phyloP scores from a whole-genome alignment of 2,888 invertebrate genomes.

The Loripinus fragilis region DNA sequence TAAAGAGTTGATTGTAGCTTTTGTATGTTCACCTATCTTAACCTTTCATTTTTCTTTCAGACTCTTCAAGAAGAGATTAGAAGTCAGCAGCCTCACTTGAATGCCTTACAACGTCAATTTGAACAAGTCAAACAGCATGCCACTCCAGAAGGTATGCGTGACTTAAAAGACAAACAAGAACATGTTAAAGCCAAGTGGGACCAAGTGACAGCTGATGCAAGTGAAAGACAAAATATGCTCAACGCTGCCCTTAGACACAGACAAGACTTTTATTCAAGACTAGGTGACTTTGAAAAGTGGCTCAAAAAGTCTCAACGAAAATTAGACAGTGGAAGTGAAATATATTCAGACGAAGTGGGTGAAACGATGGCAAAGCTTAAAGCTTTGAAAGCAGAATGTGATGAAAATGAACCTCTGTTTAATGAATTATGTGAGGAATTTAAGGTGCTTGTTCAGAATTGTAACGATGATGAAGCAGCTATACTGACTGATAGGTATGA shows the following conservation, averaged over 20 bases:
- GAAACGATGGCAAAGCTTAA: conserved; percentile 89
- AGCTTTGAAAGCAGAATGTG: conserved; percentile 92
- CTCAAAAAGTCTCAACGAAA: conserved; percentile 84
- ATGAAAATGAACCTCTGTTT: conserved; percentile 91
- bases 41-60: too few species aligned
- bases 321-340: conserved; percentile 90
- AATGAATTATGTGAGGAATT: conserved; percentile 92
- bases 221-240: conserved; percentile 87
- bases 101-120: conserved; percentile 72
- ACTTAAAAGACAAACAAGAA: conserved; percentile 89
- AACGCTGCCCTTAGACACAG: conserved; percentile 74
- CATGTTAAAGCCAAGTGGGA: conserved; percentile 92
- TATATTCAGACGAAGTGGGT: conserved; percentile 92
- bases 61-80: conserved; percentile 78
- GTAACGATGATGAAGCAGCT: conserved; percentile 91
- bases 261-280: conserved; percentile 89
- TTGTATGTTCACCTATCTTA: too few species aligned
- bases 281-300: conserved; percentile 91
- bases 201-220: conserved; percentile 87
- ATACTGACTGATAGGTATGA: conserved; percentile 90
- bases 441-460: conserved; percentile 88
- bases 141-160: conserved; percentile 72
- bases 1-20: too few species aligned
- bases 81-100: conserved; percentile 75
- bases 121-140: conserved; percentile 76